These are phyloP conservation scores for Cichlasoma orientale DNA, from an alignment of 2,797 vertebrate species.

Conservation along the genomic window DNA sequence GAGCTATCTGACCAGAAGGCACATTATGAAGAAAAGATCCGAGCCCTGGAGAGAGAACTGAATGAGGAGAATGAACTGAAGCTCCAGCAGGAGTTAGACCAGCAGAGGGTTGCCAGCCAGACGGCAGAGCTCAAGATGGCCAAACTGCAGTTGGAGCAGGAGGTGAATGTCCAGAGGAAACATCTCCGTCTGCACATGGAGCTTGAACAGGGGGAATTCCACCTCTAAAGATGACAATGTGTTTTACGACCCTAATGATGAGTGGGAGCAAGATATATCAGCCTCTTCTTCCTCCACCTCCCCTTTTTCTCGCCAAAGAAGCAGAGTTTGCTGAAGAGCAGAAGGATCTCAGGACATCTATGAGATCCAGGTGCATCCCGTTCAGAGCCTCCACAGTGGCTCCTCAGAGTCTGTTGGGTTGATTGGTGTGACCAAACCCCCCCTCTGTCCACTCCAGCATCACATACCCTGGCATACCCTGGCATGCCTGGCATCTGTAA, in stretches of 20 bases:
- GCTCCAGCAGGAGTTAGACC: slow-evolving; percentile 83
- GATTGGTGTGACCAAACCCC: slow-evolving; percentile 75
- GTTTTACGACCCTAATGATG: slow-evolving; percentile 93
- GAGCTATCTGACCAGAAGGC: slow-evolving; percentile 88
- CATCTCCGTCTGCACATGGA: slow-evolving; percentile 90
- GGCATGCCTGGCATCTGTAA: slow-evolving; percentile 89
- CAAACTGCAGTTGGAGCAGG: slow-evolving; percentile 87
- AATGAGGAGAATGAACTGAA: slow-evolving; percentile 86
- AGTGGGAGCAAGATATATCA: slow-evolving; percentile 95
- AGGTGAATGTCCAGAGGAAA: slow-evolving; percentile 86
- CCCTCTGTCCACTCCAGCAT: slow-evolving; percentile 64
- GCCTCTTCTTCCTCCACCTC: slow-evolving; percentile 76
- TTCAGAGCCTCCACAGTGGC: slow-evolving; percentile 76
- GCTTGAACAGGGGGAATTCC: slow-evolving; percentile 84
- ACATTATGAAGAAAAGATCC: slow-evolving; percentile 88
- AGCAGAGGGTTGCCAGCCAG: slow-evolving; percentile 82
- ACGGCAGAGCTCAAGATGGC: slow-evolving; percentile 87
- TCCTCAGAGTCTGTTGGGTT: slow-evolving; percentile 77
- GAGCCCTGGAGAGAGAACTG: slow-evolving; percentile 86
- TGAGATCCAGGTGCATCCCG: slow-evolving; percentile 85
- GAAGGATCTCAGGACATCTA: slow-evolving; percentile 90
- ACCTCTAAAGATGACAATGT: slow-evolving; percentile 85
- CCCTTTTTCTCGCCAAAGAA: slow-evolving; percentile 91
- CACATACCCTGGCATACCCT: slow-evolving; percentile 75
- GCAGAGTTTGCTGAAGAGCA: slow-evolving; percentile 91